Evolutionary conservation across 1,140 invertebrate genomes (phyloP), one percentile per base, ranked within the genome.

Genomic region (Drosophila arawakana): DNA sequence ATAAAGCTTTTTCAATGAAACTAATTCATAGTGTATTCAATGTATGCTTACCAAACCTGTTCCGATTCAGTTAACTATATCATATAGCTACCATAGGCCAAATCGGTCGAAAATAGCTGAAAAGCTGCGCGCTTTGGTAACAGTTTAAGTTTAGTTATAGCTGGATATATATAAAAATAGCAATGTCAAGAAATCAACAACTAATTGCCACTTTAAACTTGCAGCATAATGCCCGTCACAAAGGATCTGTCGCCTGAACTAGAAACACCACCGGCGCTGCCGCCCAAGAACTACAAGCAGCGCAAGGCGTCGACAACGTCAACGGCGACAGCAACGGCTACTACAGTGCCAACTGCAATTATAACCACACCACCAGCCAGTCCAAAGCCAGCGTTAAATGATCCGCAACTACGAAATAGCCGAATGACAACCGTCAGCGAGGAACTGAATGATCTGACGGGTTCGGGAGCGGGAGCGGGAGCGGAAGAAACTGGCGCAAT

Each of bases 181-280:
- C 18, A 21, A 1, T 21, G 2, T 21, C 1, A 2, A 21, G 18
- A 21, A 21, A 21, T 21, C 18, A 21, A 21, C 18, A 21, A 21
- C 1, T 21, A 21, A 21, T 21, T 21, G 2, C 18, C 1, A 21
- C 3, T 9, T 39, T 44, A 15, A 10, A n/a, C 7, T 10, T 59
- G 2, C 35, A 86, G 89, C 66, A 92, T 78, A 57, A 90, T 91
- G 72, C 69, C 79, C 7, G 72, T 83, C 57, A 80, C 81, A 73
- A 91, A 91, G 60, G 83, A 91, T 41, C 41, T 91, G 52, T 88
- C 80, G 7, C 74, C 80, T 65, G 93, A 91, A 57, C 88, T 92
- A 72, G 93, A 93, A 90, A 93, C 93, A 70, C 96, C 96, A 43
- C 97, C 96, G 11, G 96, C 96, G 13, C 92, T 97, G 75, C 97